Evolutionary conservation across 1,140 invertebrate species (phyloP).

Genomic region (Aphis gossypii): DNA sequence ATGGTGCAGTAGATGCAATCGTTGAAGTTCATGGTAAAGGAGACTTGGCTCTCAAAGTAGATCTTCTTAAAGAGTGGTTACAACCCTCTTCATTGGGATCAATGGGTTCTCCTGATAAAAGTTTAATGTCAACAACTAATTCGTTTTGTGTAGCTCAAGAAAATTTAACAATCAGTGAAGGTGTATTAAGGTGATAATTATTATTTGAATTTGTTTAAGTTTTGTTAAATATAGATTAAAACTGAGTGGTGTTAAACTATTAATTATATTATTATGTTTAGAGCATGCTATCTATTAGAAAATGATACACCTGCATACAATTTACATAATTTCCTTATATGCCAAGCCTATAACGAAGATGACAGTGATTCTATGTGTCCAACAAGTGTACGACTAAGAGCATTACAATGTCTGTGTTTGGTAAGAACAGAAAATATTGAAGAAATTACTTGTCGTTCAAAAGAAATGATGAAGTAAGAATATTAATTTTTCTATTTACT

Average conservation of each 20-base stretch:
- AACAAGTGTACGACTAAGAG: conserved; percentile 63
- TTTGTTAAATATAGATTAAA: background rate
- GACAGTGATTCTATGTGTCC: conserved; percentile 61
- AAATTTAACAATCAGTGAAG: conserved; percentile 45
- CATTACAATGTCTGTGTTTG: conserved; percentile 64
- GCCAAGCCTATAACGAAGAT: conserved; percentile 61
- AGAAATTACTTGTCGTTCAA: conserved; percentile 62
- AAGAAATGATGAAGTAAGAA: conserved; percentile 59
- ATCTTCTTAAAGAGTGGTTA: conserved; percentile 65
- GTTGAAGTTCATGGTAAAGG: conserved; percentile 63
- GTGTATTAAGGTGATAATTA: conserved; percentile 48
- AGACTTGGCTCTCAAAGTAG: conserved; percentile 62
- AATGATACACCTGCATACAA: conserved; percentile 59
- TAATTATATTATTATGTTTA: conserved; percentile 47
- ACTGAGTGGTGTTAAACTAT: background rate
- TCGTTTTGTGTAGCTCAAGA: conserved; percentile 32
- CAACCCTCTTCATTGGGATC: conserved; percentile 60
- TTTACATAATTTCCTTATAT: conserved; percentile 58
- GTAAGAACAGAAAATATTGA: conserved; percentile 62
- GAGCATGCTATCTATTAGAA: conserved; percentile 65
- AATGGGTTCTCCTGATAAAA: conserved; percentile 20
- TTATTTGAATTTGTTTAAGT: background rate
- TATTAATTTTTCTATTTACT: background rate
- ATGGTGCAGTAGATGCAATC: conserved; percentile 63
- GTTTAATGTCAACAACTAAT: background rate